Base-by-base conservation (phyloP, 2,888 invertebrate species). In the Gerris lacustris region DNA sequence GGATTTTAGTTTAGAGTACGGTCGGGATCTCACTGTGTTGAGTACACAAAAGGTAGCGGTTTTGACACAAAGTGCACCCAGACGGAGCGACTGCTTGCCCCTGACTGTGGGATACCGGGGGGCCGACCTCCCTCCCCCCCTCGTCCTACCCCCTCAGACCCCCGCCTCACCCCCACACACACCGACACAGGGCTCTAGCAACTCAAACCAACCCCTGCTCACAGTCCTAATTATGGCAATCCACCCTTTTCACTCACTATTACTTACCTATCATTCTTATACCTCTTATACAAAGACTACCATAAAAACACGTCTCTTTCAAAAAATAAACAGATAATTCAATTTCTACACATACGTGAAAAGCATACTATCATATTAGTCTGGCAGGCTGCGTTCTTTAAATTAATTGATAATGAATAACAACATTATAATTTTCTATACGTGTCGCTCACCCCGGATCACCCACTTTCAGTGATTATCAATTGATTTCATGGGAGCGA, bases 111-210 rank as follows among this genome's bases (percentile, higher is more conserved):
- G 69, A 68, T 67, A 67, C 69, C 45, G 44, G 69, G 44, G 66
- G 66, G 63, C 68, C 68, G 73, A 69, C 71, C 73, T 71, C 71
- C 71, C 71, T 73, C 67, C 70, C 71, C 72, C 73, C 73, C 72
- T 72, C 70, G 70, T 72, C 73, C 73, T 73, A 69, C 67, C 66
- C 71, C 69, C 15, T 70, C 68, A 11, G 72, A 80, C 80, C 79
- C 79, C 81, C 75, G 55, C 76, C 80, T 78, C 80, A 79, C 80
- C 76, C 78, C 70, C 70, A 69, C 73, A 78, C 77, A 79, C 74
- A 74, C 77, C 76, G 75, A 82, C 82, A 82, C 81, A 31, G 31
- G 31, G 31, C 15, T 55, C 9, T 55, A 55, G 11, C 15, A 55
- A 55, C 15, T 44, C 66, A 47, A 69, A 70, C 67, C 72, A 69